Evolutionary conservation across 2,113 vertebrate genomes (phyloP).

Genomic region (Leptodactylus fuscus): DNA sequence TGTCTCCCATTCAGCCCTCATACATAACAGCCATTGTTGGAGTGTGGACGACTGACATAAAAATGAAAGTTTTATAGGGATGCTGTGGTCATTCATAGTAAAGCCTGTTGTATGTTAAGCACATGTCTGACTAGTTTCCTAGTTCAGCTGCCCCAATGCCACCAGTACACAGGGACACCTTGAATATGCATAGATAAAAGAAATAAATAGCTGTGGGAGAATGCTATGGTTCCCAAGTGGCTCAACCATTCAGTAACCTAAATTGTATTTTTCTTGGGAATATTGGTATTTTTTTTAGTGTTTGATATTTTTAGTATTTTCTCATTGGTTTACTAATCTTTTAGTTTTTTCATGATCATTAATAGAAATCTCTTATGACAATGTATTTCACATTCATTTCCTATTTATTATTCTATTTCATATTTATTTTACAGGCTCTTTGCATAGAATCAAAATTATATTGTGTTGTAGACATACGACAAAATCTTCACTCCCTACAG

Average conservation of each 20-base stretch:
- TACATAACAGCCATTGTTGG: conserved; percentile 47
- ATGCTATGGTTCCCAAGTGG: not conserved
- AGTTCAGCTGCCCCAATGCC: conserved; percentile 28
- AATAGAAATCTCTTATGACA: no score
- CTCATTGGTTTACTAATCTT: no score
- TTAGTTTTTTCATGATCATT: no score
- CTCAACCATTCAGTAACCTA: not conserved
- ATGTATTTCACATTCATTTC: no score
- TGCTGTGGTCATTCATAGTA: conserved; percentile 39
- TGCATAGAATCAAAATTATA: no score
- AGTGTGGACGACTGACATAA: conserved; percentile 50
- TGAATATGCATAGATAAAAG: conserved; percentile 18
- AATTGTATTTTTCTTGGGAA: not conserved
- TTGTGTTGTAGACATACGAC: no score
- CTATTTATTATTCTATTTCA: no score
- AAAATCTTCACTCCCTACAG: no score
- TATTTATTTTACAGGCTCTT: no score
- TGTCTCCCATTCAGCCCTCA: conserved; percentile 50
- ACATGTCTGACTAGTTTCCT: conserved; percentile 36
- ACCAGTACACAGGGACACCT: conserved; percentile 31
- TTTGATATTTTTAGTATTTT: no score
- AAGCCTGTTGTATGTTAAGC: conserved; percentile 39
- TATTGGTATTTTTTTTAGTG: no score
- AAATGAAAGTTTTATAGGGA: conserved; percentile 38
- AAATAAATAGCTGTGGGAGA: conserved; percentile 38